Evolutionary conservation across 1,140 invertebrate species (phyloP), one percentile per base, ranked within the genome.

Genomic region (Musca vetustissima): DNA sequence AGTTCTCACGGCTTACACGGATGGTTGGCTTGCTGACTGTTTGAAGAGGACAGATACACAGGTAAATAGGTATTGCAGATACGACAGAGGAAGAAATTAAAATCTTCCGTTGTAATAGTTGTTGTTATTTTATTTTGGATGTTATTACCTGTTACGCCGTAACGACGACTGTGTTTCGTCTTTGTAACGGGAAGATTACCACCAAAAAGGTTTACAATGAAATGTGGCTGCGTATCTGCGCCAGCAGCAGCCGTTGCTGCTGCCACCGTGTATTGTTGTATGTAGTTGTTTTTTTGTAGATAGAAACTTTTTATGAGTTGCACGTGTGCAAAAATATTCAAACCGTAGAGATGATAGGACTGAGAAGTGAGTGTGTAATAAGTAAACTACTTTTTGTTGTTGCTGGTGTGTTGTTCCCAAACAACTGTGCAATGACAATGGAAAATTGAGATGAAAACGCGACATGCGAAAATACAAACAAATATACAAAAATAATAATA

Each of bases 281-380:
- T n/a, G n/a, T n/a, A n/a, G 55, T 61, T 61, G 32, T 24, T 61
- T 14, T 24, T 43, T 61, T 19, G 19, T 55, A 55, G 4, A 43
- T 43, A 43, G 36, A 43, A 28, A 59, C 28, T 28, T 59, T 59
- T 28, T 61, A 36, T 61, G 19, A 36, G 57, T 43, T 61, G 57
- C 57, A 61, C 57, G 57, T 61, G 57, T 61, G 57, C 57, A 21
- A 59, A 59, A 59, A 59, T 36, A 43, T 17, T 61, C n/a, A 13
- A n/a, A 28, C 15, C 0, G 24, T 14, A 57, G 14, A 17, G 15
- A 32, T 57, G 28, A 28, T 22, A 43, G 36, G 11, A 2, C 1
- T 11, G 36, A 11, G 36, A 43, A 43, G 36, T 43, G 11, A 43
- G 36, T 43, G 36, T 43, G 36, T 43, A 43, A n/a, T n/a, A n/a